phyloP scores from a whole-genome alignment of 1,140 invertebrate genomes.

The Helicoverpa zea region DNA sequence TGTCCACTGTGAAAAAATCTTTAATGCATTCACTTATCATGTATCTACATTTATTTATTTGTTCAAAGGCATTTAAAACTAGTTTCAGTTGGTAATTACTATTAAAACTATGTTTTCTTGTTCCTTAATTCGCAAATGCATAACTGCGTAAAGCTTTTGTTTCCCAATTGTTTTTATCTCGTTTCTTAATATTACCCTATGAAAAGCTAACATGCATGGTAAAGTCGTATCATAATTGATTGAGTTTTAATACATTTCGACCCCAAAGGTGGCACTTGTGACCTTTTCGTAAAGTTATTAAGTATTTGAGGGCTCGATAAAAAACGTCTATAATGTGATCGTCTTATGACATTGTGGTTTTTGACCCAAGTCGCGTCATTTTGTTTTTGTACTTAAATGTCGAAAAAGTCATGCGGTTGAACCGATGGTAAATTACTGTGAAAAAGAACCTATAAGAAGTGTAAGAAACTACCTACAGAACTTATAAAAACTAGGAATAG shows the following conservation, averaged over 20 bases:
- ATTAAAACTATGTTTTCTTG: no score
- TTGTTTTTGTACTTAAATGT: constrained; percentile 36
- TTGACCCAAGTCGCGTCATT: constrained; percentile 30
- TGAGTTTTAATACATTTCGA: neutral
- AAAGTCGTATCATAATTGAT: neutral
- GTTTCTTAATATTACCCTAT: no score
- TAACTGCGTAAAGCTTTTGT: no score
- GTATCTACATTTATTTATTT: no score
- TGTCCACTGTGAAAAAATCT: no score
- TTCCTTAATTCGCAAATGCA: no score
- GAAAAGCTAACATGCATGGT: no score
- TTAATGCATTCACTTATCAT: no score
- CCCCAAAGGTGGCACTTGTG: constrained; percentile 24
- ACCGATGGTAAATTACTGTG: neutral
- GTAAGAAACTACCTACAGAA: neutral
- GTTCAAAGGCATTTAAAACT: no score
- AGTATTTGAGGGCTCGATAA: constrained; percentile 22
- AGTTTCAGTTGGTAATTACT: no score
- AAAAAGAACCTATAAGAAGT: neutral
- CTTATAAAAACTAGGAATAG: neutral
- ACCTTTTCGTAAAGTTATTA: constrained; percentile 25
- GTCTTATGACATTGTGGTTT: constrained; percentile 42
- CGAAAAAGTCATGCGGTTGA: constrained; percentile 38
- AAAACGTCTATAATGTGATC: constrained; percentile 15
- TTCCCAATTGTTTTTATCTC: no score